Base-by-base conservation (phyloP, 2,113 vertebrate species). In the Orientallactaga bullata region DNA sequence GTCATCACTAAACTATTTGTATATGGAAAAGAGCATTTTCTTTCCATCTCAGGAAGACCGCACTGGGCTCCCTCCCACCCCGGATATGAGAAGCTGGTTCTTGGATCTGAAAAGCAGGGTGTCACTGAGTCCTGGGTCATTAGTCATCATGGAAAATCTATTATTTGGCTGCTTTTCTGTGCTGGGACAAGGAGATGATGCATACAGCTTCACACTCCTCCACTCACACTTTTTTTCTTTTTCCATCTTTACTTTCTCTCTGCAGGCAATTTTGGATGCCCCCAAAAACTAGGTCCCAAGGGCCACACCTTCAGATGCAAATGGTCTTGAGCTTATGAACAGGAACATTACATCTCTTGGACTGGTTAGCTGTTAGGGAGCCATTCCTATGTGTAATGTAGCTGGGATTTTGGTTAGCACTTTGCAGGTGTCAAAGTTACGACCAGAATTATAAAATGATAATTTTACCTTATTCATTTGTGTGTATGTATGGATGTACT, bases 201-300 rank as follows among this genome's bases (percentile, higher is more conserved):
- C 32, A 23, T 72, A 28, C 42, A 37, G 78, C 84, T 93, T 91
- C 91, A 80, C 71, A 92, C 89, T 94, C 91, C 63, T 76, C 91
- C 81, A 58, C 23, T 11, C 63, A 65, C 89, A 37, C 63, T 28
- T 81, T 81, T 21, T 51, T 79, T 81, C 26, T 51, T 79, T 73
- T 80, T 63, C 47, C n/a, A 55, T 76, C 79, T 86, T 82, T n/a
- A 73, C 55, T 89, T 91, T 95, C 66, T 81, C 63, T 80, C 78
- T 60, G 60, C 93, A 92, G 86, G 58, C 74, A 94, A 35, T 78
- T 86, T 96, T 95, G 77, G 81, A 87, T 91, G 47, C 55, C 60
- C 87, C 80, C 89, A 77, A 76, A 68, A 72, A 35, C 66, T 60
- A 17, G 42, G 39, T 12, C 12, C 84, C 26, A 66, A 73, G 55